Conservation (phyloP, 92 coral and sea anemone species). For the Plumapathes pennacea region DNA sequence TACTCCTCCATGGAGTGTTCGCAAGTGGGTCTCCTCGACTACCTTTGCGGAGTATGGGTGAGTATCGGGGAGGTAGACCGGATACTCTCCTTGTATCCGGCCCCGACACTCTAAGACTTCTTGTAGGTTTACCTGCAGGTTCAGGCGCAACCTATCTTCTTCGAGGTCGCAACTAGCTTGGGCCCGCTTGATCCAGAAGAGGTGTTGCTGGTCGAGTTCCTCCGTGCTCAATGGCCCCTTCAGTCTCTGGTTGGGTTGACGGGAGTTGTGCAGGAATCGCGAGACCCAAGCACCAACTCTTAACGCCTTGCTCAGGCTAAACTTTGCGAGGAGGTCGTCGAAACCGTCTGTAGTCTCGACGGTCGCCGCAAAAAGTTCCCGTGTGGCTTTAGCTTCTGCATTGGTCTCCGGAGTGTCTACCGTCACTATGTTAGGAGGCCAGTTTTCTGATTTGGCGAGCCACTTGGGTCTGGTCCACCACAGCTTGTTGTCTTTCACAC, state of each 20-base stretch:
- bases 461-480: slow-evolving; percentile 26
- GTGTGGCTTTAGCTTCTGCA: slow-evolving; percentile 4
- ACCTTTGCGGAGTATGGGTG: neutral
- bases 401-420: neutral
- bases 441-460: slow-evolving; percentile 9
- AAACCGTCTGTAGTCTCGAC: slow-evolving; percentile 12
- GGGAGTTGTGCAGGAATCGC: neutral
- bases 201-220: neutral
- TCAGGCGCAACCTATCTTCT: neutral
- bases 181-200: neutral
- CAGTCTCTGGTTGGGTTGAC: neutral
- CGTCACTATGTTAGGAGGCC: slow-evolving; percentile 15
- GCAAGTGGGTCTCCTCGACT: neutral
- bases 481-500: neutral
- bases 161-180: neutral
- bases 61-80: neutral
- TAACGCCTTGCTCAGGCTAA: neutral
- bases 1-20: slow-evolving; percentile 25
- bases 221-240: slow-evolving; percentile 1
- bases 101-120: slow-evolving; percentile 1
- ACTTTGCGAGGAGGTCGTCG: neutral
- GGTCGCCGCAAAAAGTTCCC: slow-evolving; percentile 4
- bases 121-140: neutral
- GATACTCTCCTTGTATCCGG: slow-evolving; percentile 4
- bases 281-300: neutral